Percentiles rank a stretch among this genome's conserved stretches.
phyloP scores from a whole-genome alignment of 2,113 vertebrate species.

The Rostratula benghalensis region DNA sequence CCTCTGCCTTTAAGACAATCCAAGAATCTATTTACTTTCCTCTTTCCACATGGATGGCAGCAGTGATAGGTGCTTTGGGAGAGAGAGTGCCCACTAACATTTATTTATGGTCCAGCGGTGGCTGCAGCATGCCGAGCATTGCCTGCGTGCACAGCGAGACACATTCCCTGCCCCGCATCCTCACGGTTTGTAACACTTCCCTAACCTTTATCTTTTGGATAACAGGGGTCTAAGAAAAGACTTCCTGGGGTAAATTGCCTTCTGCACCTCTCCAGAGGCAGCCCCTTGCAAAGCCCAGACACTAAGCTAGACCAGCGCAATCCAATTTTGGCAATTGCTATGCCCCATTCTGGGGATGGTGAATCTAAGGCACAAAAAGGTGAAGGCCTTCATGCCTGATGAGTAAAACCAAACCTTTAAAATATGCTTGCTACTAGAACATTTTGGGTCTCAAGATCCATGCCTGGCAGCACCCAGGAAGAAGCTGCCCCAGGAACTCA shows the following conservation, averaged over 20 bases:
- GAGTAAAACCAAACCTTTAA: background rate
- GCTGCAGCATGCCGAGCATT: background rate
- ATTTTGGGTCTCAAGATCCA: background rate
- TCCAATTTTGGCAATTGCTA: background rate
- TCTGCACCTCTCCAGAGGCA: background rate
- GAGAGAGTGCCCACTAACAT: slow-evolving; percentile 53
- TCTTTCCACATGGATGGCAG: slow-evolving; percentile 56
- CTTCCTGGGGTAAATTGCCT: background rate
- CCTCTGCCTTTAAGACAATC: slow-evolving; percentile 53
- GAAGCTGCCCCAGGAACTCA: background rate
- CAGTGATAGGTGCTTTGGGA: slow-evolving; percentile 56
- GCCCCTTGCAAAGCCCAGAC: background rate
- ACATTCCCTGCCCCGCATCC: background rate
- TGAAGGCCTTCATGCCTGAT: background rate
- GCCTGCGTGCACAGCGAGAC: background rate
- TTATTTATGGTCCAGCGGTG: slow-evolving; percentile 36
- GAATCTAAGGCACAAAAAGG: background rate
- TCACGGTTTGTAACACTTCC: background rate
- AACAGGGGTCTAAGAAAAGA: background rate
- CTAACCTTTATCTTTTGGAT: background rate
- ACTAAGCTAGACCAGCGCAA: background rate
- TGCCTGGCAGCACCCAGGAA: background rate
- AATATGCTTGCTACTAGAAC: background rate
- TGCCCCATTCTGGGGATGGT: rapidly evolving
- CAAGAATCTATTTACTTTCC: slow-evolving; percentile 53